A percentile compares a stretch with the other conserved stretches of the same genome.
Conservation (phyloP, 2,113 vertebrate species). For the Cyanoramphus novaezelandiae region DNA sequence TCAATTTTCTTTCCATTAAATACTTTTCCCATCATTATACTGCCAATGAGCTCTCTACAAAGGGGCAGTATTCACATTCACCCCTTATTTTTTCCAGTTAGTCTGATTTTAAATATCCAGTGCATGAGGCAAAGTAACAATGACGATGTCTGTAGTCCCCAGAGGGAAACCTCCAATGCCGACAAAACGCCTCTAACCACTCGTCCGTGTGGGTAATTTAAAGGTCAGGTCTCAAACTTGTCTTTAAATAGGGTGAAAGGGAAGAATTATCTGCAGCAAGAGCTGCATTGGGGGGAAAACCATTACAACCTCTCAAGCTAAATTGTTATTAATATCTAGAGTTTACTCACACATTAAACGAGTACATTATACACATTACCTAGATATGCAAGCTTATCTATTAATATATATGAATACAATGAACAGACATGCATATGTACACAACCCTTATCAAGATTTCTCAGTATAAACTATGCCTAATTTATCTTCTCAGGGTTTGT, state of each 20-base stretch:
- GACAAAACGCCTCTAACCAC: neutral
- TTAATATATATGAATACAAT: neutral
- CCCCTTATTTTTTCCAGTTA: neutral
- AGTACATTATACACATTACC: neutral
- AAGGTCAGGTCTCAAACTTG: slow-evolving; percentile 11
- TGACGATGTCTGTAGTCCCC: neutral
- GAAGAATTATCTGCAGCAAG: neutral
- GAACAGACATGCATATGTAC: neutral
- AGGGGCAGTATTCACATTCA: neutral
- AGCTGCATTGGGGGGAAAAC: neutral
- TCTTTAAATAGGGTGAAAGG: neutral
- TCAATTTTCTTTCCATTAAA: neutral
- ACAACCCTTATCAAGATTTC: neutral
- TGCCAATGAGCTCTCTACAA: neutral
- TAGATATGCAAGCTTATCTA: neutral
- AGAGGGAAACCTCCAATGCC: neutral
- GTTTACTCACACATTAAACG: neutral
- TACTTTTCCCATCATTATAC: neutral
- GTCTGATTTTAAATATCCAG: neutral
- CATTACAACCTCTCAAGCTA: neutral
- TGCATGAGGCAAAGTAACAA: neutral
- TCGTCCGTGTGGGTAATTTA: neutral
- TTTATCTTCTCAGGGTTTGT: neutral
- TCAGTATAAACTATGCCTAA: neutral
- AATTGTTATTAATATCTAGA: neutral